phyloP scores from a whole-genome alignment of 1,140 invertebrate species.

The Neoseiulus cucumeris region DNA sequence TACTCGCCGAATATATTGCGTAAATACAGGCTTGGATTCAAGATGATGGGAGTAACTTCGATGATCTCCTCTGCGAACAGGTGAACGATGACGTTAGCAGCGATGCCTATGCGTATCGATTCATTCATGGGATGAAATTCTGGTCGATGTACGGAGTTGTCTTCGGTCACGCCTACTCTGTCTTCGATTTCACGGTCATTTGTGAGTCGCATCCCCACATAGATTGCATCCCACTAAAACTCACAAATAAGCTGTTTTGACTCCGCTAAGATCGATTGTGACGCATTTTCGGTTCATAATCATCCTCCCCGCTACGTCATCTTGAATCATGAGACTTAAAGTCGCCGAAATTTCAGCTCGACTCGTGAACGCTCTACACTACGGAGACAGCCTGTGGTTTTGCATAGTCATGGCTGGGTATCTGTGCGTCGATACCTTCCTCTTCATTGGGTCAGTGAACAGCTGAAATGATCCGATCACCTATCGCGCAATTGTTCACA shows the following conservation, averaged over 20 bases:
- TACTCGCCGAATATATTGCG: too few relatives aligned
- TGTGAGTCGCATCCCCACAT: neutral
- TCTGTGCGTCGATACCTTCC: constrained; percentile 5
- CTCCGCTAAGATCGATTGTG: too few relatives aligned
- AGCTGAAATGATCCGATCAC: neutral
- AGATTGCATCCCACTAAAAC: too few relatives aligned
- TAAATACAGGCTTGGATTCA: too few relatives aligned
- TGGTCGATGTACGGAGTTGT: neutral
- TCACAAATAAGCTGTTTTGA: too few relatives aligned
- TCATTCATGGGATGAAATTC: constrained; percentile 5
- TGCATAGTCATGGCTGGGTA: neutral
- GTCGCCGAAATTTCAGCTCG: neutral
- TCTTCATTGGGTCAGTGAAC: neutral
- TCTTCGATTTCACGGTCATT: neutral
- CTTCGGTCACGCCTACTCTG: neutral
- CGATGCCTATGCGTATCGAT: constrained; percentile 2
- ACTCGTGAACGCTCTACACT: constrained; percentile 1
- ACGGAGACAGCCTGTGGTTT: neutral
- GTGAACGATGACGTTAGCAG: neutral
- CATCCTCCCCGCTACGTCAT: too few relatives aligned
- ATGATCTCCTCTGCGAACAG: too few relatives aligned
- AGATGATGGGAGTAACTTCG: too few relatives aligned
- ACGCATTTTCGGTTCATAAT: too few relatives aligned
- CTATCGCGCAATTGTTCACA: neutral
- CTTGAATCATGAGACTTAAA: too few relatives aligned